A percentile compares a stretch with the other conserved stretches of the same genome.
Evolutionary conservation across 2,113 vertebrate species (phyloP).

Genomic region (Megaceryle maxima): DNA sequence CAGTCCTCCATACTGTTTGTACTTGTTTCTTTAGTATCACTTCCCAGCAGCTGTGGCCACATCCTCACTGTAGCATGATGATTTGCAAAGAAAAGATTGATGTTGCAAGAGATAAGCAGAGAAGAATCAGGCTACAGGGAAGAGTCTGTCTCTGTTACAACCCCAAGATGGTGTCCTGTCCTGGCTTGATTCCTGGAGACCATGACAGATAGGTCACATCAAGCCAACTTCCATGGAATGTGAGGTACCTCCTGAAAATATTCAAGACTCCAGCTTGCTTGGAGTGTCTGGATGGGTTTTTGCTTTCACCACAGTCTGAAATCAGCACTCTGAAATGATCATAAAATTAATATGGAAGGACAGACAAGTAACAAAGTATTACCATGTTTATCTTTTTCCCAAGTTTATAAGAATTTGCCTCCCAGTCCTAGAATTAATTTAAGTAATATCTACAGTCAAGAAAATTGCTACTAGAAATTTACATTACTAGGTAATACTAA

Average conservation of each 20-base stretch:
- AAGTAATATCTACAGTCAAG: neutral
- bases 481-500: neutral
- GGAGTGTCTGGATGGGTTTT: neutral
- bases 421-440: neutral
- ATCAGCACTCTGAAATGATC: neutral
- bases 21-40: neutral
- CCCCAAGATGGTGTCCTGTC: neutral
- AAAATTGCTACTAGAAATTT: neutral
- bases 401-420: neutral
- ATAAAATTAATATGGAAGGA: neutral
- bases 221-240: neutral
- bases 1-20: neutral
- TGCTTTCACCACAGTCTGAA: neutral
- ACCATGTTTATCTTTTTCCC: neutral
- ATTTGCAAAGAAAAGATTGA: neutral
- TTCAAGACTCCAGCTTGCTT: neutral
- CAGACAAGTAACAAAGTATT: neutral
- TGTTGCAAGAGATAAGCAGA: neutral
- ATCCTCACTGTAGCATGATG: neutral
- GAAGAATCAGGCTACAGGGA: neutral
- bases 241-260: neutral
- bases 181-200: neutral
- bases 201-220: rapidly evolving
- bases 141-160: neutral
- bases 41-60: constrained; percentile 14